Evolutionary conservation across 2,888 invertebrate species (phyloP), one percentile per base, ranked within the genome.

Genomic region (Isoperla grammatica): DNA sequence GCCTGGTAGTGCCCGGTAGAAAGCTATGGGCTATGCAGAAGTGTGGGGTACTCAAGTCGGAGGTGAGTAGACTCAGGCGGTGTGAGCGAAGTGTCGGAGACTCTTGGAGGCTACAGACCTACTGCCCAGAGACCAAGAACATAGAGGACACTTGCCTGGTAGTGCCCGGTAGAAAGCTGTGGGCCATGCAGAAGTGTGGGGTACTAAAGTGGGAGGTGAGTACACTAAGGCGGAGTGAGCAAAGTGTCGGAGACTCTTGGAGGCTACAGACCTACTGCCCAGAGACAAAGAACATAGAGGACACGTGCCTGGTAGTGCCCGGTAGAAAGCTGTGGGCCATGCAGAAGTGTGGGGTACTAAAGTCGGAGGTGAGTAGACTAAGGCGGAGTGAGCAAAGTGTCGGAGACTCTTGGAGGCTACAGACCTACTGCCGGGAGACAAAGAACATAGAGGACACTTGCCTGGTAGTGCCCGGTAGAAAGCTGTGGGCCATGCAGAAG

Each of bases 221-320:
- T 13, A n/a, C n/a, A n/a, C n/a, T 5, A 43, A 6, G 86, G 90
- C 6, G 90, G 89, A 0, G 74, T 87, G 37, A 77, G 86, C 1
- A 90, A 92, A 71, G 86, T 83, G 0, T 87, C 88, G 5, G 80
- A 88, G 92, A 95, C 74, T 88, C 93, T 11, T 95, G 95, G 94
- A 88, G 88, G 67, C 77, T 90, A 53, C 86, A 88, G 68, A 78
- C 84, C 0, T 86, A 86, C 61, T 95, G 92, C 65, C 82, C 86
- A 0, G 82, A 83, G 58, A 78, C 86, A 0, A 71, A 77, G 20
- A 77, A 81, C 57, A 73, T 82, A 20, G 74, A 87, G 79, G 87
- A 91, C 67, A 86, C 91, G 22, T 95, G 94, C 73, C 78, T 77
- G 11, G 75, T 82, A 62, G 83, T 88, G 67, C 88, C 92, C 0